Evolutionary conservation across 2,113 vertebrate genomes (phyloP).

Genomic region (Chloropsis hardwickii): DNA sequence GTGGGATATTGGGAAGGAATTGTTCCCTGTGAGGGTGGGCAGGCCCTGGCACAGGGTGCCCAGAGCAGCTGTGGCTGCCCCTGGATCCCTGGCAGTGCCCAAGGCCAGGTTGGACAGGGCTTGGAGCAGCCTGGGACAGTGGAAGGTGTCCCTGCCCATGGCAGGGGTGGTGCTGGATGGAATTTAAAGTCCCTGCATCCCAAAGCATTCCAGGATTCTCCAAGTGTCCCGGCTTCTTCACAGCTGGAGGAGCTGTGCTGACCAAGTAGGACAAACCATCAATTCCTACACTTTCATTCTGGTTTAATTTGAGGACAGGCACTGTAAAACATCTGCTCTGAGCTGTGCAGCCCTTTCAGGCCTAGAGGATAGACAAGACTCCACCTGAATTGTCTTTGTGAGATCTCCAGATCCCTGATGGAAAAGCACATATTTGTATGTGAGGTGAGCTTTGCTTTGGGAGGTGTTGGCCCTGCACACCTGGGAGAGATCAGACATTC

Average conservation of each 20-base stretch:
- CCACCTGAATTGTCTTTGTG: neutral
- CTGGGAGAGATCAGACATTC: neutral
- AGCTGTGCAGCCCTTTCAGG: neutral
- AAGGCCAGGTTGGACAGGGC: neutral
- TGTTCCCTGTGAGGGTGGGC: neutral
- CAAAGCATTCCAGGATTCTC: neutral
- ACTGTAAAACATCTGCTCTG: neutral
- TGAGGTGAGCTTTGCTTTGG: neutral
- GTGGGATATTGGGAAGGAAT: neutral
- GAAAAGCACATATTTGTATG: neutral
- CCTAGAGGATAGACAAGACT: fast-evolving
- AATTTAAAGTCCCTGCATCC: fast-evolving
- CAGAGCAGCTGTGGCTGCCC: neutral
- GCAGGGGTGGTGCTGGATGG: fast-evolving
- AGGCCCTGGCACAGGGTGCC: neutral
- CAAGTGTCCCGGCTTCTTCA: neutral
- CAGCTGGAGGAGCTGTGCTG: neutral
- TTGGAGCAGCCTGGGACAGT: neutral
- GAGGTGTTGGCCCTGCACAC: neutral
- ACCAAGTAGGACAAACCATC: neutral
- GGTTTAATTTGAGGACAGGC: neutral
- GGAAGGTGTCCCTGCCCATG: neutral
- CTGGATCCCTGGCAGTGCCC: neutral
- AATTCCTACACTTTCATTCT: neutral
- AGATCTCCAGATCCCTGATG: neutral